Conservation (phyloP, 2,888 invertebrate species). For the Aphrophora alni region DNA sequence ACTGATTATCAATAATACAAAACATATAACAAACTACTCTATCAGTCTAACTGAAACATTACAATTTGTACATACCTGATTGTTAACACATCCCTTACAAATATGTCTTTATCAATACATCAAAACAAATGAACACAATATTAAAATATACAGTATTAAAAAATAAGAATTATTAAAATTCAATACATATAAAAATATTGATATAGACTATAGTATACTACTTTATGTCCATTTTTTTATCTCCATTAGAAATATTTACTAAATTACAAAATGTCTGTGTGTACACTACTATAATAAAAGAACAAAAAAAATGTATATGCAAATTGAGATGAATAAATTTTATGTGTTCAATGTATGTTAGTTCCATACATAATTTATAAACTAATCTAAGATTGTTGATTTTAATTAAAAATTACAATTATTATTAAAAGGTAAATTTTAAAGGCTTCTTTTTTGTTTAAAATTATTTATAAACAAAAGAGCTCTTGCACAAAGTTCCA, state of each 20-base stretch:
- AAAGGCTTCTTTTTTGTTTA: no score
- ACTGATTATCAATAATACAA: neutral
- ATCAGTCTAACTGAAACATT: constrained; percentile 3
- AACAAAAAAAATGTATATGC: no score
- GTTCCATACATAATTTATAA: neutral
- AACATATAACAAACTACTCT: neutral
- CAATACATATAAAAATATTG: neutral
- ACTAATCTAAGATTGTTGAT: neutral
- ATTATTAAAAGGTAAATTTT: no score
- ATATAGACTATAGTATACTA: neutral
- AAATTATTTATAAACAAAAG: no score
- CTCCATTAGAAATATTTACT: neutral
- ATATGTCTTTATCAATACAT: neutral
- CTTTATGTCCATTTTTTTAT: neutral
- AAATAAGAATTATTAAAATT: neutral
- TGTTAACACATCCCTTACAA: neutral
- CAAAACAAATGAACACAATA: neutral
- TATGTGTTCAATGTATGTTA: neutral
- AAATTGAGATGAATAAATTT: neutral
- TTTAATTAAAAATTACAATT: neutral
- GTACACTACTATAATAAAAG: no score
- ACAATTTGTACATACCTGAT: neutral
- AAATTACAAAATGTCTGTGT: neutral
- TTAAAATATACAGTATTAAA: neutral
- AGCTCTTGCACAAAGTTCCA: neutral